Base-by-base conservation (phyloP, 1,140 invertebrate species). In the Diachasma alloeum region DNA sequence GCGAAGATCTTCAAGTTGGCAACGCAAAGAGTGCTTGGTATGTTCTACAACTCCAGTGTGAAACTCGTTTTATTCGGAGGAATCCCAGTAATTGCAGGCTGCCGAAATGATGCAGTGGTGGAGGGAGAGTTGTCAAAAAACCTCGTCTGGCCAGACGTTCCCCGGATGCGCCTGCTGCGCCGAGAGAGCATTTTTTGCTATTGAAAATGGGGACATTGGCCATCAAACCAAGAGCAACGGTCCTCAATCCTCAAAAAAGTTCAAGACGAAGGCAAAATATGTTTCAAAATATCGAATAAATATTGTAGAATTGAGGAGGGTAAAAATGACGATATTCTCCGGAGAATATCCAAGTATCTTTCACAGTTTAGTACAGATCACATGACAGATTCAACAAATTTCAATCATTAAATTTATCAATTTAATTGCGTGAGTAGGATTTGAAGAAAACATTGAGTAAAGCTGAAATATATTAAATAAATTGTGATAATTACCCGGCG, bases 401-500 rank as follows among this genome's bases (percentile, higher is more conserved):
- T n/a, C n/a, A n/a, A n/a, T n/a, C n/a, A n/a, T n/a, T n/a, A n/a
- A n/a, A n/a, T n/a, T n/a, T n/a, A n/a, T n/a, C n/a, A n/a, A n/a
- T n/a, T n/a, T n/a, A n/a, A n/a, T n/a, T n/a, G n/a, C n/a, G n/a
- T n/a, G n/a, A n/a, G n/a, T n/a, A n/a, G n/a, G n/a, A n/a, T n/a
- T n/a, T n/a, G n/a, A n/a, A n/a, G n/a, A n/a, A n/a, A n/a, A n/a
- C n/a, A n/a, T n/a, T n/a, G n/a, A n/a, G n/a, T n/a, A n/a, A n/a
- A n/a, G n/a, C n/a, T n/a, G n/a, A n/a, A n/a, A n/a, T n/a, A n/a
- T n/a, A n/a, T n/a, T n/a, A n/a, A n/a, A n/a, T n/a, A n/a, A n/a
- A n/a, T n/a, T n/a, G n/a, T 90, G 59, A 36, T 81, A 82, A 31
- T 76, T 85, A 99, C 39, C 98, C 98, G 24, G 98, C 96, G 8